Evolutionary conservation across 92 coral and sea anemone species (phyloP).

Genomic region (Virgularia gustaviana): DNA sequence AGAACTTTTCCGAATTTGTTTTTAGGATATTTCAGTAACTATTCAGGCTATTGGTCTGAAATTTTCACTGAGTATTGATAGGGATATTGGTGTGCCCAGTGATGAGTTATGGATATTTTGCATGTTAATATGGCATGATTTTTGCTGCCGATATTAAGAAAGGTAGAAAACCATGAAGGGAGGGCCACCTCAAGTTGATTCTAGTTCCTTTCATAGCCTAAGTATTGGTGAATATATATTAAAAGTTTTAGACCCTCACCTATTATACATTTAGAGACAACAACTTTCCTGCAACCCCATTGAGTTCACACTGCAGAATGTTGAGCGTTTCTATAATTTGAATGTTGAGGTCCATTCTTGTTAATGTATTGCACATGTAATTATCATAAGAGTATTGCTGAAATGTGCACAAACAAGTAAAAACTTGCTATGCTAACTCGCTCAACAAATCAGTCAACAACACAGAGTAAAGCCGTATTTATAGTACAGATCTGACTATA

Average conservation of each 20-base stretch:
- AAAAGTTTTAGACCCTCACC: slow-evolving; percentile 19
- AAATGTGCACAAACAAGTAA: too few relatives aligned
- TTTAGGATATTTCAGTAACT: not conserved
- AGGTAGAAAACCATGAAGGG: slow-evolving; percentile 9
- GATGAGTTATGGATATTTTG: slow-evolving; percentile 6
- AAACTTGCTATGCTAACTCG: too few relatives aligned
- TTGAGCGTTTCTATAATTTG: too few relatives aligned
- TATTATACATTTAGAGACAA: slow-evolving; percentile 20
- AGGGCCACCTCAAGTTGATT: slow-evolving; percentile 22
- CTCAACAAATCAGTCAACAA: too few relatives aligned
- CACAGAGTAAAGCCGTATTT: too few relatives aligned
- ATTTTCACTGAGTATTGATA: slow-evolving; percentile 17
- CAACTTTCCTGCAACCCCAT: slow-evolving; percentile 19
- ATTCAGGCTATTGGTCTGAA: too few relatives aligned
- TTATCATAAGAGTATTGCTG: too few relatives aligned
- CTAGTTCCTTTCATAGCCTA: slow-evolving; percentile 31
- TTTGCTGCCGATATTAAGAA: not conserved
- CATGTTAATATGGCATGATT: not conserved
- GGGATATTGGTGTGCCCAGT: not conserved
- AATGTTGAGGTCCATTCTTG: too few relatives aligned
- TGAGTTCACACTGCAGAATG: too few relatives aligned
- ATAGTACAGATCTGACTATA: too few relatives aligned
- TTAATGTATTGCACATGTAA: too few relatives aligned
- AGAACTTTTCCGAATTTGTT: slow-evolving; percentile 3
- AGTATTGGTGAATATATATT: slow-evolving; percentile 4